phyloP scores from a whole-genome alignment of 2,888 invertebrate species.

The Hoplodrina ambigua region DNA sequence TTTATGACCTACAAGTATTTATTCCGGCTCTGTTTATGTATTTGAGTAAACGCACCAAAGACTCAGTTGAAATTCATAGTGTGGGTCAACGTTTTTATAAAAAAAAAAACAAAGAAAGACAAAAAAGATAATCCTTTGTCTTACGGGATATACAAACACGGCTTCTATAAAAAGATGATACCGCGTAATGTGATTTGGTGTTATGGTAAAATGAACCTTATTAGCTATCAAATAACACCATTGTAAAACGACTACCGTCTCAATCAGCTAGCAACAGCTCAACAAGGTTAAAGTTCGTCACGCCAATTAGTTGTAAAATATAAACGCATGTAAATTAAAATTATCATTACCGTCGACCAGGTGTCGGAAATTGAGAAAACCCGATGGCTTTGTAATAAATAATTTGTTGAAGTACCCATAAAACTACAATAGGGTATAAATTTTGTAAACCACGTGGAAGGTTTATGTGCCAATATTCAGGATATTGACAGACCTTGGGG shows the following conservation, averaged over 20 bases:
- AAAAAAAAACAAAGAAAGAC: neutral
- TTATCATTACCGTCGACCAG: slow-evolving; percentile 25
- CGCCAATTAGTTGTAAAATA: slow-evolving; percentile 26
- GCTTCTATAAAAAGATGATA: neutral
- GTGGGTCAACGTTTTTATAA: too few relatives aligned
- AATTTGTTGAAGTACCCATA: slow-evolving; percentile 16
- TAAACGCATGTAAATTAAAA: slow-evolving; percentile 35
- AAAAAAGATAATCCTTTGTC: slow-evolving; percentile 9
- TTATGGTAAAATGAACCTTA: slow-evolving; percentile 21
- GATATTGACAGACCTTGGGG: slow-evolving; percentile 30
- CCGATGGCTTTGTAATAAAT: slow-evolving; percentile 16
- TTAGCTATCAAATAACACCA: neutral
- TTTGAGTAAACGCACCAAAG: too few relatives aligned
- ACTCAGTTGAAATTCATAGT: too few relatives aligned
- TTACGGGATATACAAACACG: neutral
- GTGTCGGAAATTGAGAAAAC: slow-evolving; percentile 28
- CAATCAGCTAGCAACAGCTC: slow-evolving; percentile 32
- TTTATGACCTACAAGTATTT: too few relatives aligned
- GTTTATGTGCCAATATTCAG: slow-evolving; percentile 19
- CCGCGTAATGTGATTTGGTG: neutral
- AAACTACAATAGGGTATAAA: slow-evolving; percentile 28
- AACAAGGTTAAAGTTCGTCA: slow-evolving; percentile 15
- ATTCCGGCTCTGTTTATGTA: too few relatives aligned
- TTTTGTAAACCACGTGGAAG: slow-evolving; percentile 32
- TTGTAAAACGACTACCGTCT: slow-evolving; percentile 14